Evolutionary conservation across 35 echinoderm and acorn worm species (phyloP), one percentile per base, ranked within the genome.

Genomic region (Lytechinus variegatus): DNA sequence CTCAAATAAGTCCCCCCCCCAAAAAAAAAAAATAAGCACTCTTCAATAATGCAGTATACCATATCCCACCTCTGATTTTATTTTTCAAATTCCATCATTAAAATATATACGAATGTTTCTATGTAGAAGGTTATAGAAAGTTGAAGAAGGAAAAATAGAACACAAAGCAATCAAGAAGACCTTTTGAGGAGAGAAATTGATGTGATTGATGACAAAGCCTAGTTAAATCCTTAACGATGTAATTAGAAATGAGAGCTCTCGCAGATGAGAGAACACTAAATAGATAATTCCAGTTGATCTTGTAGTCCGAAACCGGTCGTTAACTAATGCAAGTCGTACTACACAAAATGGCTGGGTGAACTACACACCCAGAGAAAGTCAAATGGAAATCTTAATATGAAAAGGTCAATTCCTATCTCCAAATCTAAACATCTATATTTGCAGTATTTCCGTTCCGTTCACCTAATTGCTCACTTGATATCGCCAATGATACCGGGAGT

Each of bases 401-500:
- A 79, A 79, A 79, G 66, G 66, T 79, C 66, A 79, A 16, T 79
- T 79, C 66, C 4, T 79, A 79, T 79, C 66, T 79, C 66, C 66
- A 79, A 79, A 79, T 79, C 66, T 79, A 19, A 79, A 79, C 66
- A 79, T 79, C 88, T 54, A 90, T 44, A 44, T 90, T 90, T 90
- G 88, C 88, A 44, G 52, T 90, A 90, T 90, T 90, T 90, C 88
- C 52, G 88, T 44, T 90, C 88, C 88, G 28, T 90, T 90, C 88
- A 90, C 88, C 88, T 90, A 90, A 90, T 90, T 90, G 88, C 88
- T 90, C 88, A 90, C 88, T 90, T 54, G 88, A 90, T 90, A 90
- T 90, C 88, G 88, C 52, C 52, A 90, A 90, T 90, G 52, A 90
- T 90, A 90, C 88, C 88, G 9, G n/a, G 29, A 54, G 88, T 90